A percentile compares a stretch with the other conserved stretches of the same genome.
phyloP scores from a whole-genome alignment of 2,113 vertebrate genomes.

The Erpornis zantholeuca region DNA sequence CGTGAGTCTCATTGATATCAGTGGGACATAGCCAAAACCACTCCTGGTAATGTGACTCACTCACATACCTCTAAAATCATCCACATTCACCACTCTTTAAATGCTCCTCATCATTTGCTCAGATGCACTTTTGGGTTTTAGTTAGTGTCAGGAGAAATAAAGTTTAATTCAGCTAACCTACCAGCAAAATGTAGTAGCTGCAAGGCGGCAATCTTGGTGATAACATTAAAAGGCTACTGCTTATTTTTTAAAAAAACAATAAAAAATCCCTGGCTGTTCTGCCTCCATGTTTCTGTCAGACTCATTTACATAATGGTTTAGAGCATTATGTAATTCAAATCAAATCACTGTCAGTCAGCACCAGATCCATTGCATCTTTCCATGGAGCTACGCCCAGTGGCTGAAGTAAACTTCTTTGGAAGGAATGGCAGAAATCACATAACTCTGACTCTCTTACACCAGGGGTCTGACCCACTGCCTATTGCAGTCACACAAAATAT shows the following conservation, averaged over 20 bases:
- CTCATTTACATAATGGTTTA: conserved; percentile 60
- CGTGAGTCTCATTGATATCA: neutral
- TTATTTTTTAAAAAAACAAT: neutral
- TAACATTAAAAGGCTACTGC: neutral
- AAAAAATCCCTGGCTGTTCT: neutral
- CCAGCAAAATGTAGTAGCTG: neutral
- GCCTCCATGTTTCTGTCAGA: neutral
- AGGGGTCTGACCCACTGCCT: conserved; percentile 13
- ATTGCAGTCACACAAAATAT: neutral
- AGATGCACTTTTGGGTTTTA: neutral
- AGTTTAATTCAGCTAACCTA: neutral
- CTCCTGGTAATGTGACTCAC: conserved; percentile 2
- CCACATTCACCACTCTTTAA: neutral
- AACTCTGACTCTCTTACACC: neutral
- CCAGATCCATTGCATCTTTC: conserved; percentile 1
- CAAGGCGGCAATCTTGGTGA: neutral
- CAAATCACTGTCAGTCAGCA: conserved; percentile 13
- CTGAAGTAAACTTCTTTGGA: neutral
- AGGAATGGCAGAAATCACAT: conserved; percentile 1
- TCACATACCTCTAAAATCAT: neutral
- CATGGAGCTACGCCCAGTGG: neutral
- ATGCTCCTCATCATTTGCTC: neutral
- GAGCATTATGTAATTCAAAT: conserved; percentile 51
- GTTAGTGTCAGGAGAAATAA: neutral
- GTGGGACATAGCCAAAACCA: neutral